Evolutionary conservation across 1,140 invertebrate species (phyloP), one percentile per base, ranked within the genome.

Genomic region (Drosophila neocordata): DNA sequence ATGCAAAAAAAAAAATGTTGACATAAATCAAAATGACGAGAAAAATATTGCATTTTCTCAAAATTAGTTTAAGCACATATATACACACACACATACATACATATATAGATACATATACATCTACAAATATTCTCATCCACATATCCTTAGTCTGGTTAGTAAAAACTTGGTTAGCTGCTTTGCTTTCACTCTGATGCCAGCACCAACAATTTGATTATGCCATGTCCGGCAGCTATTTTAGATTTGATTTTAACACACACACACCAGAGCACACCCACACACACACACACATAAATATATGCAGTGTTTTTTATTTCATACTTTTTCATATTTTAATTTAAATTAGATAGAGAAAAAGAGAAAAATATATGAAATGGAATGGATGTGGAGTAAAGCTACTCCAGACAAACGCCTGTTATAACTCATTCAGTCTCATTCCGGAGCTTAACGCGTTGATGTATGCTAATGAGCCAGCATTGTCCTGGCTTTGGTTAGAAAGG

Each of bases 381-480:
- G 58, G 27, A 48, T 31, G 57, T 38, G 9, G 57, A 52, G 52
- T 8, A 38, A 67, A 71, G 65, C 64, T 66, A 64, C 71, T 73
- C 51, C 69, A 72, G 70, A 73, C 71, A 73, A 69, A 69, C 74
- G 72, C 56, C 53, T 60, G 69, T 73, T 65, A 65, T 85, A 85
- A 85, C 80, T 85, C 81, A 80, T 79, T 80, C 80, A 84, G 80
- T 66, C 80, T 76, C 76, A 65, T 58, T 44, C 38, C 73, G 61
- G 34, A 68, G 83, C 79, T 88, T 88, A 88, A 83, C 83, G 83
- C 83, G 83, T 73, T 88, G 84, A 89, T 89, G 87, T 90, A 90
- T 90, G 87, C 87, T 90, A 90, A 90, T 90, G 87, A 90, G 87
- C 82, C 79, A 72, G 76, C 88, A 90, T 90, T 90, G 87, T 90